Evolutionary conservation across 2,888 invertebrate genomes (phyloP).

Genomic region (Cryptus viduatorius): DNA sequence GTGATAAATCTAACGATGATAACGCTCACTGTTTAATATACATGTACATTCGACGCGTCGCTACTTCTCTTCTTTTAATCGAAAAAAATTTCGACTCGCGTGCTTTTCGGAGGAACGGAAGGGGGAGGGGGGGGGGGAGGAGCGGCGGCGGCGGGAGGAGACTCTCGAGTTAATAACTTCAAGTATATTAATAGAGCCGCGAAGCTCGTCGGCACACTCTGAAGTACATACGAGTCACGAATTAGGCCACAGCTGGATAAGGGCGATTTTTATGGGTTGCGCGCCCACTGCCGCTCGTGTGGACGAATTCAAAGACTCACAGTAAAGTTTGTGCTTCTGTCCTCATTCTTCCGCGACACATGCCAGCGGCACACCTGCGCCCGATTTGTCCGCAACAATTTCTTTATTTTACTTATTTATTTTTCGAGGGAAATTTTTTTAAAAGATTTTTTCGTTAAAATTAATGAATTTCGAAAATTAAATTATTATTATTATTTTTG

Average conservation of each 20-base stretch:
- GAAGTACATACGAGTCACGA: conserved; percentile 52
- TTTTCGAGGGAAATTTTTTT: neutral
- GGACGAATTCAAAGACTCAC: conserved; percentile 10
- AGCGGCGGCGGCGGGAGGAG: neutral
- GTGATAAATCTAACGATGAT: neutral
- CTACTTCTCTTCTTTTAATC: conserved; percentile 10
- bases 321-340: conserved; percentile 34
- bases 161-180: conserved; percentile 51
- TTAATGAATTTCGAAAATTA: no score
- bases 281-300: neutral
- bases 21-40: neutral
- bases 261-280: conserved; percentile 49
- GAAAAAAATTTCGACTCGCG: conserved; percentile 9
- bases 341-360: conserved; percentile 21
- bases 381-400: conserved; percentile 25
- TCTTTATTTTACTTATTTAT: conserved; percentile 7
- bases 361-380: conserved; percentile 30
- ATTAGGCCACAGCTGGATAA: conserved; percentile 66
- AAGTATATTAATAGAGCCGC: conserved; percentile 58
- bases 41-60: conserved; percentile 7
- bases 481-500: no score
- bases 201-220: conserved; percentile 16
- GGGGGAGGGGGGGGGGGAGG: no score
- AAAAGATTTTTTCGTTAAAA: no score
- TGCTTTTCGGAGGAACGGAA: neutral